A percentile compares a stretch with the other conserved stretches of the same genome.
Conservation (phyloP, 2,113 vertebrate genomes). For the Myiozetetes cayanensis region DNA sequence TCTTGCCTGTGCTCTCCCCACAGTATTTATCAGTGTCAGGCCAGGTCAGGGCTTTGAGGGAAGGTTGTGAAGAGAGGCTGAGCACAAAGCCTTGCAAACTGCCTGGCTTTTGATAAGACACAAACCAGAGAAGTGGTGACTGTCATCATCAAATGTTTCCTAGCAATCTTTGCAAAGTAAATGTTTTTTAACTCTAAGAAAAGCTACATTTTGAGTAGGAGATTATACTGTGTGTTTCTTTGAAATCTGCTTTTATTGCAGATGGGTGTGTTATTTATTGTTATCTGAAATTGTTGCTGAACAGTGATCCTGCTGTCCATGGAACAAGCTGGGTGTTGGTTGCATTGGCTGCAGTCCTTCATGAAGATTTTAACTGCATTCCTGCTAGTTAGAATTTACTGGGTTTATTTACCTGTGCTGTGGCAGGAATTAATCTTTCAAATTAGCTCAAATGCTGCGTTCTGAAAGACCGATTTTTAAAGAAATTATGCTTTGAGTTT, state of each 20-base stretch:
- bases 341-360: background rate
- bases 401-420: background rate
- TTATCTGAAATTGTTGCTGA: background rate
- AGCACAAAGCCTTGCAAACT: constrained; percentile 11
- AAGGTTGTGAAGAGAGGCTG: background rate
- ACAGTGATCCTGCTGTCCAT: background rate
- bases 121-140: background rate
- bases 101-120: constrained; percentile 3
- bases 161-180: background rate
- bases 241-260: constrained; percentile 1
- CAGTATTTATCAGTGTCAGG: constrained; percentile 6
- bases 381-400: background rate
- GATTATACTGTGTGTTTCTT: background rate
- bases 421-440: background rate
- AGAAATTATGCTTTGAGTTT: background rate
- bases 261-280: background rate
- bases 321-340: background rate
- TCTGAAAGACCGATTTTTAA: background rate
- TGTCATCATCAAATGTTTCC: background rate
- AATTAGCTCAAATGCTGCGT: background rate
- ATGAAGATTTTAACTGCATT: background rate
- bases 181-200: background rate
- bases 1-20: background rate
- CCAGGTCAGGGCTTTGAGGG: constrained; percentile 12
- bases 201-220: background rate